These are phyloP conservation scores for Mus caroli DNA, from an alignment of 2,797 vertebrate genomes.

Conservation along the genomic window DNA sequence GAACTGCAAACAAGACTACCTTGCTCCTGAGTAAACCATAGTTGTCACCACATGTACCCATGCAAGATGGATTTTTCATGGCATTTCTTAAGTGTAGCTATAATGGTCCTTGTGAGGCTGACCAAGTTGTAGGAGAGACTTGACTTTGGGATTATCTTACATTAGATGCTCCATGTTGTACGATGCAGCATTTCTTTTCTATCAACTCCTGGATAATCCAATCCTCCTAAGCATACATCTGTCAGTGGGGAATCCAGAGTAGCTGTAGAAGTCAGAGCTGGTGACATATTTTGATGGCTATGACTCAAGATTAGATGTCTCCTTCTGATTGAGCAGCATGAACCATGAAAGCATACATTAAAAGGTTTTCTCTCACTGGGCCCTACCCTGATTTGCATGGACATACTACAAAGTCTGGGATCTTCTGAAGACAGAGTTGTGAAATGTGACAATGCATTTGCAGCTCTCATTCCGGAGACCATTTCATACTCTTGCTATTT, in stretches of 20 bases:
- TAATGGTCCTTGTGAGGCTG: neutral
- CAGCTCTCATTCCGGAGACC: neutral
- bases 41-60: neutral
- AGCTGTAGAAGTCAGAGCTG: fast-evolving
- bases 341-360: neutral
- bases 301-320: neutral
- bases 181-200: neutral
- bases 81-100: neutral
- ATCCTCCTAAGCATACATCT: neutral
- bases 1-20: neutral
- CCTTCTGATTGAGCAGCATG: neutral
- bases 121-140: neutral
- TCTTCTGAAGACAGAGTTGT: neutral
- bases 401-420: neutral
- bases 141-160: neutral
- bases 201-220: neutral
- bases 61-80: neutral
- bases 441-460: neutral
- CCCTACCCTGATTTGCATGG: neutral
- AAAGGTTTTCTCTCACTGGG: neutral
- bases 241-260: neutral
- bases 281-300: neutral
- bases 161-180: neutral
- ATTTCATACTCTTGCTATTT: neutral
- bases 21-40: neutral